Evolutionary conservation across 2,113 vertebrate genomes (phyloP), one percentile per base, ranked within the genome.

Genomic region (Plestiodon gilberti): DNA sequence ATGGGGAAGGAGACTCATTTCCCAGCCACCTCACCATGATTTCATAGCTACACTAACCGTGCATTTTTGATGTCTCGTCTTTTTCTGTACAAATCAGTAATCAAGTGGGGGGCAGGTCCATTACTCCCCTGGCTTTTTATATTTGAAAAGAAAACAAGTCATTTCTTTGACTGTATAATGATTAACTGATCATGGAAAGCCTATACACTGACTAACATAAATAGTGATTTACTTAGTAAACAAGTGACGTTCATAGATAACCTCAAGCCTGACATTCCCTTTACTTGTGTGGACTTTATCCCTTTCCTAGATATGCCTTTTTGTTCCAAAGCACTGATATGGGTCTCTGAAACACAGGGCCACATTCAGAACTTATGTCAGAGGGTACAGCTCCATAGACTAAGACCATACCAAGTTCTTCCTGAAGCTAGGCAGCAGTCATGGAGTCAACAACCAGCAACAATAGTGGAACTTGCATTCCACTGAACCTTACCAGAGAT

Each of bases 241-340:
- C 6, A 3, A 82, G 90, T 86, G 88, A 87, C 87, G 88, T 93
- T 85, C 0, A 22, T 28, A 11, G 67, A 87, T 94, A 93, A 93
- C 78, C 78, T 82, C 75, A 87, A 40, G 74, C 80, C 87, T 79
- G 88, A 90, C 87, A 65, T 62, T n/a, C 35, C n/a, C 59, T 11
- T 73, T 73, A 52, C 55, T 55, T 62, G 30, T n/a, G 30, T 71
- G 61, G 69, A 55, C 61, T 84, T 79, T 78, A 79, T 55, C 28
- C 77, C 64, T 71, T 43, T 40, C 35, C 10, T 25, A 5, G 55
- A 57, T 59, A 20, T 18, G 30, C 6, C 8, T 76, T 71, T 17
- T 5, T 40, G 62, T 82, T 55, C 30, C 82, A 83, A 88, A 82
- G 84, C 69, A 78, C 91, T 90, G 90, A 6, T 79, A 85, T 86